Conservation (phyloP, 2,797 vertebrate species). For the Chromis chromis region DNA sequence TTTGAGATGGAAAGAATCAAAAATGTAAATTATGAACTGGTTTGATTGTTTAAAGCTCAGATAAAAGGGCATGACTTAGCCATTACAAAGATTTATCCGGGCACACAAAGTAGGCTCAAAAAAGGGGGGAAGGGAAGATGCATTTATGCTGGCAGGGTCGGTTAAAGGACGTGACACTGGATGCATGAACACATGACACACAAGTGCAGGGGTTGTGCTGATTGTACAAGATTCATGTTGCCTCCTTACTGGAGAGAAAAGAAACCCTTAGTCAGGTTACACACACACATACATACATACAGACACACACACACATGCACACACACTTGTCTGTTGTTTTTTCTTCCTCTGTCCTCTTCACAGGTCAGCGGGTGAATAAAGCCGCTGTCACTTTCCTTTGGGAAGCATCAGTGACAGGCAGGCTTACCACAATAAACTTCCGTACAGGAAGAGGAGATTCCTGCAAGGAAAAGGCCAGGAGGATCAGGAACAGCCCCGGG, state of each 20-base stretch:
- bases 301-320: conserved; percentile 45
- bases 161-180: conserved; percentile 49
- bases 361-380: conserved; percentile 83
- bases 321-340: conserved; percentile 58
- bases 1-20: conserved; percentile 47
- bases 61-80: conserved; percentile 50
- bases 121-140: conserved; percentile 23
- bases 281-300: conserved; percentile 44
- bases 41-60: conserved; percentile 36
- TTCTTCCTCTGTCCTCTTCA: conserved; percentile 77
- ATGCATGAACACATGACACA: conserved; percentile 36
- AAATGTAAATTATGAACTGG: background rate
- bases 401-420: conserved; percentile 78
- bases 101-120: conserved; percentile 45
- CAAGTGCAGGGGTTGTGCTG: conserved; percentile 67
- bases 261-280: conserved; percentile 83
- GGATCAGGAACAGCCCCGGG: conserved; percentile 70
- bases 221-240: conserved; percentile 73
- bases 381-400: conserved; percentile 83
- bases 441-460: conserved; percentile 80
- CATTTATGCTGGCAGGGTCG: conserved; percentile 14
- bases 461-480: conserved; percentile 79
- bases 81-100: conserved; percentile 4
- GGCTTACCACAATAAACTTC: conserved; percentile 76
- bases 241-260: conserved; percentile 80